Evolutionary conservation across 2,888 invertebrate species (phyloP).

Genomic region (Brachyopa scutellaris): DNA sequence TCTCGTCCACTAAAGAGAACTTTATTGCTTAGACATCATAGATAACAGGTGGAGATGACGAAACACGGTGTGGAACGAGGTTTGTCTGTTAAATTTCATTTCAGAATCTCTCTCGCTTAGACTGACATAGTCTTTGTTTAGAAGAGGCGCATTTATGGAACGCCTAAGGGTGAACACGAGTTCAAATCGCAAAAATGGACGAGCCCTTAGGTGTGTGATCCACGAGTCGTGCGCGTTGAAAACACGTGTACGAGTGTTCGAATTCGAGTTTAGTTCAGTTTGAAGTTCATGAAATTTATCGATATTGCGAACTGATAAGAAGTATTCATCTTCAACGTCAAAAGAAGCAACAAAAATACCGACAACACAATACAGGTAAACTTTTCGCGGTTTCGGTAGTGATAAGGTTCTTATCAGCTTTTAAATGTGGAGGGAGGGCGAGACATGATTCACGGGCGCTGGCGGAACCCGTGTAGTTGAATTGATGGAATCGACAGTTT

Average conservation of each 20-base stretch:
- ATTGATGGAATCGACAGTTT: constrained; percentile 62
- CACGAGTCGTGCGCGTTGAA: background rate
- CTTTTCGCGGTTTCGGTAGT: constrained; percentile 1
- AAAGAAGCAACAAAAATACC: background rate
- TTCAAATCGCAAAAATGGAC: background rate
- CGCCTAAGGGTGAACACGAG: background rate
- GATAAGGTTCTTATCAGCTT: constrained; percentile 47
- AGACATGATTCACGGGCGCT: constrained; percentile 7
- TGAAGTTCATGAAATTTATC: constrained; percentile 1
- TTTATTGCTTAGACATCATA: background rate
- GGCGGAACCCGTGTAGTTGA: constrained; percentile 11
- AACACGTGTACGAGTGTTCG: background rate
- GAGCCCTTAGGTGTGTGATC: background rate
- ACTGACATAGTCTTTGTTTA: background rate
- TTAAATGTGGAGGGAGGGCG: background rate
- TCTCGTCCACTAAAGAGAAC: background rate
- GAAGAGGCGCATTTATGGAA: background rate
- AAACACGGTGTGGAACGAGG: background rate
- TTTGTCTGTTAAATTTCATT: no score
- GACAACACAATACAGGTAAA: constrained; percentile 17
- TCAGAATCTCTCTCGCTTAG: no score
- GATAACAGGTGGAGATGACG: constrained; percentile 10
- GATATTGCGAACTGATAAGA: constrained; percentile 38
- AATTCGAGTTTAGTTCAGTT: background rate
- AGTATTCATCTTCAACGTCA: constrained; percentile 7